These are phyloP conservation scores for Cephus runcator DNA, from an alignment of 2,888 invertebrate species.

Conservation along the genomic window DNA sequence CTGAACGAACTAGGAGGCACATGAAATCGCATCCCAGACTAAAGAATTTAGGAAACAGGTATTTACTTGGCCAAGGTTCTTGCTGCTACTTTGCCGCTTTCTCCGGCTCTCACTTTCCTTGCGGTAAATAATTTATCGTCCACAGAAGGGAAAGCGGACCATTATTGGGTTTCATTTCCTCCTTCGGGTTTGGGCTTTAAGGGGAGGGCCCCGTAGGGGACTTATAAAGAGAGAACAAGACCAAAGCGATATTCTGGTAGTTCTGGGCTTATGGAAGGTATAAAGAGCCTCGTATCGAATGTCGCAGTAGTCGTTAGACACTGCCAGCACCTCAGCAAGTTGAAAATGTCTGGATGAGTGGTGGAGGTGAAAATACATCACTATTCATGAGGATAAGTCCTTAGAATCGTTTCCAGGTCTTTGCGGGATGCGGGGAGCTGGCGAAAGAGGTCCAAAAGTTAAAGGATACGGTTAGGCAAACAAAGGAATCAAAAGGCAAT, in stretches of 20 bases:
- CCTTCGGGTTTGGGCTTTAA: neutral
- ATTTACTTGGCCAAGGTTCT: neutral
- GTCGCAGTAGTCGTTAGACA: neutral
- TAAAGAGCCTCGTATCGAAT: neutral
- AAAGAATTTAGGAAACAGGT: neutral
- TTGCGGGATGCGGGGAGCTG: neutral
- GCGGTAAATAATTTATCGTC: neutral
- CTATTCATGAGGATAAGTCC: constrained; percentile 18
- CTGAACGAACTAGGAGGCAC: neutral
- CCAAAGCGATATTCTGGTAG: neutral
- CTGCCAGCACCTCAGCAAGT: neutral
- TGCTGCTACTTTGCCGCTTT: neutral
- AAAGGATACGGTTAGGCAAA: neutral
- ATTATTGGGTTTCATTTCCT: constrained; percentile 17
- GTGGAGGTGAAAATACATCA: constrained; percentile 4
- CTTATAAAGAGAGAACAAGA: neutral
- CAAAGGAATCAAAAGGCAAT: neutral
- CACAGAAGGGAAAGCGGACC: constrained; percentile 6
- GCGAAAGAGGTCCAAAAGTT: neutral
- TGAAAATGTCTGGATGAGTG: constrained; percentile 6
- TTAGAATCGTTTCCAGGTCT: constrained; percentile 9
- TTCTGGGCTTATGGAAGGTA: neutral
- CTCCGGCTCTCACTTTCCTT: neutral
- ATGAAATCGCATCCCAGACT: neutral
- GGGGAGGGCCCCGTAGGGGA: neutral